Evolutionary conservation across 2,797 vertebrate species (phyloP), one percentile per base, ranked within the genome.

Genomic region (Sparus aurata): DNA sequence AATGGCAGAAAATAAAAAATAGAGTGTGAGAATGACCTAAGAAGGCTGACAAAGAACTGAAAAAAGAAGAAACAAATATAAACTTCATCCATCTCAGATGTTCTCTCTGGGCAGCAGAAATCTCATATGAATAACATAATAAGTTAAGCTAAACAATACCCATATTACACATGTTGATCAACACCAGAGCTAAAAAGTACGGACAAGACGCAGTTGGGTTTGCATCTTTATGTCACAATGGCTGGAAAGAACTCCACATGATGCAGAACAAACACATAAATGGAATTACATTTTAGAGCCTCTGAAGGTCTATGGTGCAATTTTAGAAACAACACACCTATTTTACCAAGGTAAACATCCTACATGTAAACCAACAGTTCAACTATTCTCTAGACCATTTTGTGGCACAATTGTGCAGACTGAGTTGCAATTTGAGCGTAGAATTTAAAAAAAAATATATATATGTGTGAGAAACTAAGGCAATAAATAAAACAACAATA

Each of bases 331-430:
- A 59, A n/a, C 34, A 25, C 6, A 1, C 2, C 5, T 43, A n/a
- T 63, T 70, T 66, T 61, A 57, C 58, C 9, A 68, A 72, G 58
- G 65, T 54, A 69, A 69, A 73, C 18, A 70, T 57, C 46, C 67
- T 63, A 65, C 54, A 67, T 58, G 9, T 45, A 53, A 27, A 82
- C 86, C 77, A 22, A 77, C 81, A 73, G 53, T 59, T 72, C 22
- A 69, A 34, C 65, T 78, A 58, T 58, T 41, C 75, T 61, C n/a
- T 23, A 62, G 41, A 63, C 55, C 15, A 47, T 16, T 78, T 55
- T 77, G 41, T 16, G 52, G 67, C 54, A 30, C 60, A 27, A 64
- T 0, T 20, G 55, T 49, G 45, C 59, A 67, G 55, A 77, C 25
- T 64, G 67, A 68, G 17, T 55, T 66, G 67, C 17, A 22, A 80